Evolutionary conservation across 2,888 invertebrate species (phyloP).

Genomic region (Amblyteles armatorius): DNA sequence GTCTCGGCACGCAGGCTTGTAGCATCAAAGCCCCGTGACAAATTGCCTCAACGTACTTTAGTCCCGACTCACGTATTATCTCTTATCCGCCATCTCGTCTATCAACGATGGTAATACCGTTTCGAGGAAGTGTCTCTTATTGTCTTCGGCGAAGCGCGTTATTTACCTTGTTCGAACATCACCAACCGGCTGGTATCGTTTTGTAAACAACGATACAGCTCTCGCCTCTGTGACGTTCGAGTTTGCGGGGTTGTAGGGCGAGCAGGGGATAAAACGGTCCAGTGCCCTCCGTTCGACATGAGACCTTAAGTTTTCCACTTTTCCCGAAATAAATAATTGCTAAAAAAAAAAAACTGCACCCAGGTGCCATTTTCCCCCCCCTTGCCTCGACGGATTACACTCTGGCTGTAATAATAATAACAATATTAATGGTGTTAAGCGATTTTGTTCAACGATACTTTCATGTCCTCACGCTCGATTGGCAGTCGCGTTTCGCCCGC

Average conservation of each 20-base stretch:
- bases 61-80: constrained; percentile 6
- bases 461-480: constrained; percentile 60
- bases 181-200: constrained; percentile 2
- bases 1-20: not conserved
- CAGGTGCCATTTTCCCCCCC: too few species aligned
- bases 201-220: constrained; percentile 2
- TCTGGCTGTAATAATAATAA: constrained; percentile 1
- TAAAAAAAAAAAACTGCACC: not conserved
- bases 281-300: too few species aligned
- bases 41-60: constrained; percentile 3
- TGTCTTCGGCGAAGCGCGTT: not conserved
- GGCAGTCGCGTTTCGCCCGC: constrained; percentile 30
- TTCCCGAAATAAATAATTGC: not conserved
- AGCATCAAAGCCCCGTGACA: constrained; percentile 8
- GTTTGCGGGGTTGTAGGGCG: not conserved
- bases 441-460: constrained; percentile 37
- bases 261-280: too few species aligned
- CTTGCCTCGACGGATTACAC: not conserved
- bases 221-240: not conserved
- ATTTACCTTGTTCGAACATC: constrained; percentile 23
- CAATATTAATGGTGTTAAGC: constrained; percentile 2
- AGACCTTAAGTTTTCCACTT: too few species aligned
- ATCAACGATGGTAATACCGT: constrained; percentile 9
- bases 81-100: not conserved
- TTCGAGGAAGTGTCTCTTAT: constrained; percentile 29